Evolutionary conservation across 1,140 invertebrate species (phyloP).

Genomic region (Camponotus floridanus): DNA sequence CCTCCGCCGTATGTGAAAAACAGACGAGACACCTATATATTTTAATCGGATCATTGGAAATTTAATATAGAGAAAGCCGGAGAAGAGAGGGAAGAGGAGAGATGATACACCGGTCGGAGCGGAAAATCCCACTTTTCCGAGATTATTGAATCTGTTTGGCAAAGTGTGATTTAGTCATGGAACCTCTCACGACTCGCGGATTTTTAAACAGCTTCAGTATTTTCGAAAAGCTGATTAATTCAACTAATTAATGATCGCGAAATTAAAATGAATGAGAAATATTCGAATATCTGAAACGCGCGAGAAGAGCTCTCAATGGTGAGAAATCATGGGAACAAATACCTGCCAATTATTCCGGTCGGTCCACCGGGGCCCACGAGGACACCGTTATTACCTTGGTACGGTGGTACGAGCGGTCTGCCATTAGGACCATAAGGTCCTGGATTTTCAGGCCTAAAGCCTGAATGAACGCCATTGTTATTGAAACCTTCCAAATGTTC

Average conservation of each 20-base stretch:
- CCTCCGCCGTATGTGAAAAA: not conserved
- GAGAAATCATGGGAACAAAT: not conserved
- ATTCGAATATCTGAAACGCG: not conserved
- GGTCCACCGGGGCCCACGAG: constrained; percentile 77
- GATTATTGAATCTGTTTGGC: constrained; percentile 30
- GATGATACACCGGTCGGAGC: no score
- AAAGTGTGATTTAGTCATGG: constrained; percentile 15
- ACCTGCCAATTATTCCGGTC: constrained; percentile 75
- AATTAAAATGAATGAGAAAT: not conserved
- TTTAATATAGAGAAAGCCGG: constrained; percentile 30
- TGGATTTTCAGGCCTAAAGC: constrained; percentile 73
- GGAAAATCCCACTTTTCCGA: constrained; percentile 21
- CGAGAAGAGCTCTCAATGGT: no score
- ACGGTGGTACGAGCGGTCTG: constrained; percentile 62
- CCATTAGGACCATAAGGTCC: constrained; percentile 76
- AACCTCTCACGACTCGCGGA: not conserved
- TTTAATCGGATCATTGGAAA: constrained; percentile 43
- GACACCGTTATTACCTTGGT: constrained; percentile 66
- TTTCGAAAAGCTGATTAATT: constrained; percentile 2
- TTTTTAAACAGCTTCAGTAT: not conserved
- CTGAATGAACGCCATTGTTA: constrained; percentile 45
- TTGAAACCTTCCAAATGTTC: constrained; percentile 50
- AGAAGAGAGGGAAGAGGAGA: not conserved
- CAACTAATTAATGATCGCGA: constrained; percentile 15
- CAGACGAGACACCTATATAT: constrained; percentile 18